Percentiles rank a stretch among this genome's conserved stretches.
phyloP scores from a whole-genome alignment of 2,113 vertebrate species.

The Caracal caracal region DNA sequence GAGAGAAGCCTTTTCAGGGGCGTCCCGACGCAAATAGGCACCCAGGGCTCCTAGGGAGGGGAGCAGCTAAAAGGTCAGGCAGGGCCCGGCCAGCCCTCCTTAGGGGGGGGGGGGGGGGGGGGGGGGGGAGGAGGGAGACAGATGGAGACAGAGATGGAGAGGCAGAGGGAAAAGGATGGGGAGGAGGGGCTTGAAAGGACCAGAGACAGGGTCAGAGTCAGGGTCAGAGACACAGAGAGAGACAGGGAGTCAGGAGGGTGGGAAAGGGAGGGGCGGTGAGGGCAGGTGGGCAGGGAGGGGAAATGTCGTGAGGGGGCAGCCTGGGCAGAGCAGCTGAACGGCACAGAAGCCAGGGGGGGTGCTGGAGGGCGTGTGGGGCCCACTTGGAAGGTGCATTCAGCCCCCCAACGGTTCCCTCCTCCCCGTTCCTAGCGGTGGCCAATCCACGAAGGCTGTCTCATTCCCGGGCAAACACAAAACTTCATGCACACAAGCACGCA shows the following conservation, averaged over 20 bases:
- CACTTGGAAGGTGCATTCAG: neutral
- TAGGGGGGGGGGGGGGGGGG: neutral
- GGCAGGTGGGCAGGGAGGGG: neutral
- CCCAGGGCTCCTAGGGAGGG: too few relatives aligned
- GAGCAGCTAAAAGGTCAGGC: neutral
- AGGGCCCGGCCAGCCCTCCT: neutral
- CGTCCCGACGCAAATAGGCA: neutral
- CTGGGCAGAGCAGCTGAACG: neutral
- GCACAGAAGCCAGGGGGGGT: neutral
- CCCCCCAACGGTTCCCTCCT: fast-evolving
- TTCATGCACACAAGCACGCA: fast-evolving
- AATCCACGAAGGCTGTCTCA: fast-evolving
- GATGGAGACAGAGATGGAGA: neutral
- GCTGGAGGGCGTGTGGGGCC: neutral
- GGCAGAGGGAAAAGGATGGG: neutral
- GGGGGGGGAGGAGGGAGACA: neutral
- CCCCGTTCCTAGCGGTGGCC: neutral
- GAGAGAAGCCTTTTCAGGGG: neutral
- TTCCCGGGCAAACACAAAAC: fast-evolving
- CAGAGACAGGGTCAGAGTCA: neutral
- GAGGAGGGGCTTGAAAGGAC: neutral
- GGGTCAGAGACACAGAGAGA: neutral
- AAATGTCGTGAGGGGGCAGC: fast-evolving
- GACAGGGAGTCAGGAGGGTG: fast-evolving
- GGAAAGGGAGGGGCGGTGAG: neutral